Evolutionary conservation across 1,140 invertebrate genomes (phyloP).

Genomic region (Nephotettix cincticeps): DNA sequence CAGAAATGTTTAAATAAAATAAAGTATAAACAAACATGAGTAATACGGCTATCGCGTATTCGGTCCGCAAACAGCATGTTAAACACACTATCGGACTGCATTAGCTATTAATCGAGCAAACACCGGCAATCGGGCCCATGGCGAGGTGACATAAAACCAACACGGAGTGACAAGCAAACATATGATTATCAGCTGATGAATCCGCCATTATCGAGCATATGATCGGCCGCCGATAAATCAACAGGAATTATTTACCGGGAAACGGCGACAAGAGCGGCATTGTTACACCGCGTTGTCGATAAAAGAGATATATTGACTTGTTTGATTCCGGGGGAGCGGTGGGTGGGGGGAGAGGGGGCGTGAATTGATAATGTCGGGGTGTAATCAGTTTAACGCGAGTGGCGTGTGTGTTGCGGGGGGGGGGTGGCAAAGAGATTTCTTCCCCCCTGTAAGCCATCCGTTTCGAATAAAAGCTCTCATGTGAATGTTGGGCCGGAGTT

Average conservation of each 20-base stretch:
- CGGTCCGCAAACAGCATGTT: no score
- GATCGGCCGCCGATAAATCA: background rate
- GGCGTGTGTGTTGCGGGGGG: background rate
- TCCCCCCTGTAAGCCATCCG: background rate
- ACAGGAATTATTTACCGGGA: slow-evolving; percentile 12
- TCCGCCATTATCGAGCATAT: slow-evolving; percentile 3
- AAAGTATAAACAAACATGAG: no score
- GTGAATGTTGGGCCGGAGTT: background rate
- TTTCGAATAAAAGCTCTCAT: slow-evolving; percentile 12
- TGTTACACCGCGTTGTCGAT: background rate
- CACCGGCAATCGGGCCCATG: background rate
- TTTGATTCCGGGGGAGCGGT: background rate
- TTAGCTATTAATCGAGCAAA: slow-evolving; percentile 1
- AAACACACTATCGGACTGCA: no score
- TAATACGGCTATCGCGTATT: no score
- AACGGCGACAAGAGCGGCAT: slow-evolving; percentile 3
- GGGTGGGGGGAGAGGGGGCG: slow-evolving; percentile 5
- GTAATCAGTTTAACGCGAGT: slow-evolving; percentile 10
- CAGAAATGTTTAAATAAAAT: no score
- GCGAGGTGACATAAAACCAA: background rate
- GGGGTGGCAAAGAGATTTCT: background rate
- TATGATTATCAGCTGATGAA: slow-evolving; percentile 12
- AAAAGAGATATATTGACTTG: slow-evolving; percentile 20
- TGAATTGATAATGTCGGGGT: slow-evolving; percentile 17
- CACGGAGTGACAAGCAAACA: background rate